Percentiles rank a stretch among this genome's conserved stretches.
Conservation (phyloP, 2,888 invertebrate genomes). For the Diabrotica balteata region DNA sequence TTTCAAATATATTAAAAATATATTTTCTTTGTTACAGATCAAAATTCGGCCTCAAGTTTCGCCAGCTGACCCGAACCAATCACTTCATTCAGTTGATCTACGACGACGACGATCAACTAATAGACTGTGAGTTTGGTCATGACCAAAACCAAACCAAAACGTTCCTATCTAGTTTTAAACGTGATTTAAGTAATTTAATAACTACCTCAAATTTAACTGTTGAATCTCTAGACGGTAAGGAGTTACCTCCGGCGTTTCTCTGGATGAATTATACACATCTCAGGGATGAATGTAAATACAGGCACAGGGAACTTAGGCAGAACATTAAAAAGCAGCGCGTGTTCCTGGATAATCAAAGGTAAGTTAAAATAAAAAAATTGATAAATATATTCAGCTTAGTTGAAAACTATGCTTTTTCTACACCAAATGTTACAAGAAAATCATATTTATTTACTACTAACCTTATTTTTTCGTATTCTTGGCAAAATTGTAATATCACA, state of each 20-base stretch:
- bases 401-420: no score
- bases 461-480: no score
- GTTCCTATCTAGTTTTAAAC: slow-evolving; percentile 67
- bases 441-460: no score
- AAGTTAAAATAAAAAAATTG: neutral
- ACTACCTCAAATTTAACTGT: slow-evolving; percentile 64
- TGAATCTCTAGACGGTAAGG: slow-evolving; percentile 62
- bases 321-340: slow-evolving; percentile 27
- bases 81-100: slow-evolving; percentile 75
- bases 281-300: slow-evolving; percentile 64
- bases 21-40: slow-evolving; percentile 35
- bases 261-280: slow-evolving; percentile 69
- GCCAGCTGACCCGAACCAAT: slow-evolving; percentile 73
- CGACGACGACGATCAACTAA: slow-evolving; percentile 65
- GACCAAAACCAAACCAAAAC: slow-evolving; percentile 64
- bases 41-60: slow-evolving; percentile 64
- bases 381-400: no score
- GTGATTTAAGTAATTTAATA: slow-evolving; percentile 62
- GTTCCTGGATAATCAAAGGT: slow-evolving; percentile 37
- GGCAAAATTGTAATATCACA: no score
- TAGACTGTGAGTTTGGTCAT: slow-evolving; percentile 73
- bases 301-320: slow-evolving; percentile 55
- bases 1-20: neutral
- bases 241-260: slow-evolving; percentile 63
- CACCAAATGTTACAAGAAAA: no score